Base-by-base conservation (phyloP, 2,113 vertebrate genomes). In the Rhodinocichla rosea region DNA sequence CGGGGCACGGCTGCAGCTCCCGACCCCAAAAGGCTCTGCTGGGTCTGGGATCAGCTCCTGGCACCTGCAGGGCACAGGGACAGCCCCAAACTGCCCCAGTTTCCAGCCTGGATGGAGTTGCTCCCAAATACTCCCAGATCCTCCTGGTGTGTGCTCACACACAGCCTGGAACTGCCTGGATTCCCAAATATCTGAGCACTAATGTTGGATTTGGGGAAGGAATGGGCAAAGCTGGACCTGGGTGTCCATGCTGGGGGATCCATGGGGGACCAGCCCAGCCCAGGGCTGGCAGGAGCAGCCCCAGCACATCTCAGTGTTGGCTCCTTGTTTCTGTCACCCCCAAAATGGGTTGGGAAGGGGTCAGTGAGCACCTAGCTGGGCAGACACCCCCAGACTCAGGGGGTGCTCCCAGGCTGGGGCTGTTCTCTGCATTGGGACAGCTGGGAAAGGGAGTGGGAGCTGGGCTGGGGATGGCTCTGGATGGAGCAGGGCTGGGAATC, bases 351-450 rank as follows among this genome's bases (percentile, higher is more conserved):
- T 26, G 40, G 63, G 67, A 32, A 76, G 40, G 63, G 33, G 23
- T 32, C 53, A 21, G 0, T 1, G 62, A 42, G 22, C 9, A 8
- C 89, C 55, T 65, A 13, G 5, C 28, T 0, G 1, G 4, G 20
- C 55, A 26, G 44, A 45, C 59, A 39, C 13, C 65, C 64, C 68
- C 77, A 19, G n/a, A 4, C 23, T 47, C n/a, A 23, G 1, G 4
- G 12, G 49, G 33, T 12, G 63, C 13, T 33, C 42, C 49, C 30
- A 26, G 13, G 3, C 63, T 1, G 28, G 76, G 63, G 24, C 6
- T 7, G 23, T 4, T 23, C 59, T 24, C 6, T 42, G 63, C 63
- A 0, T 4, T 21, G 42, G 64, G 18, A 5, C 2, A 4, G 68
- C 45, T 9, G 2, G 55, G 32, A 6, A 37, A 17, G 67, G 49